A percentile compares a stretch with the other conserved stretches of the same genome.
phyloP scores from a whole-genome alignment of 2,797 vertebrate genomes.

The Neostethus bicornis region DNA sequence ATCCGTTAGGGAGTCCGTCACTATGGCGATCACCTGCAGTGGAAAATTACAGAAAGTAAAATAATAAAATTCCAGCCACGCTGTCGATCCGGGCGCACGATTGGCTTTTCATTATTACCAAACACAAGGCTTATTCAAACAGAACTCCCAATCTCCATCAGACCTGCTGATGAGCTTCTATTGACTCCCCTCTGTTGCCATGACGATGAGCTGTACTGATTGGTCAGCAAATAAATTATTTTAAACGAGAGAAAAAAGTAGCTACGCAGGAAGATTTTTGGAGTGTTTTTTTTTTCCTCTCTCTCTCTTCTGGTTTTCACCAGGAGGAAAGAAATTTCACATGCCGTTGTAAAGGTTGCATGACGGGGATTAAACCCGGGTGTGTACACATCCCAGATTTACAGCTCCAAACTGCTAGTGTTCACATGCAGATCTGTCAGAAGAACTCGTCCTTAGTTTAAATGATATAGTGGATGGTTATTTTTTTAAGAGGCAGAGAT shows the following conservation, averaged over 20 bases:
- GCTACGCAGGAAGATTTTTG: conserved; percentile 36
- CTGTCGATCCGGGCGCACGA: conserved; percentile 53
- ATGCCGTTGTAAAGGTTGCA: conserved; percentile 42
- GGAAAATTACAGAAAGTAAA: conserved; percentile 65
- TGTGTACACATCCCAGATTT: conserved; percentile 55
- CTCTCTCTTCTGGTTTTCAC: conserved; percentile 33
- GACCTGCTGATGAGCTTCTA: conserved; percentile 69
- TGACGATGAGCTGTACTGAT: conserved; percentile 67
- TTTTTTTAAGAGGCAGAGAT: conserved; percentile 27
- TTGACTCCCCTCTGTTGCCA: conserved; percentile 74
- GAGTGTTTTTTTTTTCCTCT: conserved; percentile 17
- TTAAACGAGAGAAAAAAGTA: conserved; percentile 58
- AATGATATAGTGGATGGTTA: conserved; percentile 6
- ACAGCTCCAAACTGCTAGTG: conserved; percentile 39
- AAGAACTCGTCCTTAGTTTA: conserved; percentile 31
- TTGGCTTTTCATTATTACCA: conserved; percentile 69
- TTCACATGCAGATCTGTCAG: conserved; percentile 43
- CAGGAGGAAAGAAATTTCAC: conserved; percentile 54
- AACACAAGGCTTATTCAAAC: conserved; percentile 67
- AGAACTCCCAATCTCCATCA: conserved; percentile 48
- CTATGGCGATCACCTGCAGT: conserved; percentile 94
- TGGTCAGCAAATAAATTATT: conserved; percentile 76
- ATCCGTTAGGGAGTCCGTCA: conserved; percentile 96
- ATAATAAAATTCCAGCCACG: conserved; percentile 59
- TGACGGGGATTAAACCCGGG: conserved; percentile 47